Percentiles rank a stretch among this genome's conserved stretches.
Evolutionary conservation across 2,113 vertebrate species (phyloP).

Genomic region (Leiothrix lutea): DNA sequence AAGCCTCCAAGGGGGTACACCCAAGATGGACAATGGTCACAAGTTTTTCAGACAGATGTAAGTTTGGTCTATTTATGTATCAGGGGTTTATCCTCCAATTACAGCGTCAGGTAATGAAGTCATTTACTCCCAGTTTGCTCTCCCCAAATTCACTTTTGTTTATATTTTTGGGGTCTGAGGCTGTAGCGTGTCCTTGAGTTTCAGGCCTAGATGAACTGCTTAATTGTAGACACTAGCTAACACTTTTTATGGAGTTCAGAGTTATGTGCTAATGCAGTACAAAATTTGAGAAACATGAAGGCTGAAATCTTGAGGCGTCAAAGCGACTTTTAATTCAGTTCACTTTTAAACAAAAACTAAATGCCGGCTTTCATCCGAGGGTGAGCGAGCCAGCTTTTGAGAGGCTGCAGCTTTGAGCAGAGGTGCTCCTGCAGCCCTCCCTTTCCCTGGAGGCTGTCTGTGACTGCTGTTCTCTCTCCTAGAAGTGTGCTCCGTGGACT

Average conservation of each 20-base stretch:
- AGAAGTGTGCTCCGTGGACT: constrained; percentile 99
- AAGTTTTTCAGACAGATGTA: not conserved
- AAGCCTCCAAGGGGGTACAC: fast-evolving
- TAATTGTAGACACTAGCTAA: not conserved
- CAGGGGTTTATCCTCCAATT: not conserved
- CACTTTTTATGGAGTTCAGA: not conserved
- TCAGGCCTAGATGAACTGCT: not conserved
- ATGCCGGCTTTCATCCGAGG: too few species aligned
- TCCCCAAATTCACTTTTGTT: not conserved
- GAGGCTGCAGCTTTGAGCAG: fast-evolving
- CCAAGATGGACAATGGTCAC: fast-evolving
- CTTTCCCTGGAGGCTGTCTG: not conserved
- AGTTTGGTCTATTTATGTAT: not conserved
- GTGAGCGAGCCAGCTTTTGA: not conserved
- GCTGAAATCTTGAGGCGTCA: not conserved
- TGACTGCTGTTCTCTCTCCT: not conserved
- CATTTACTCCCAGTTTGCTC: not conserved
- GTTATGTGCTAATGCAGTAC: not conserved
- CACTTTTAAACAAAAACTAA: too few species aligned
- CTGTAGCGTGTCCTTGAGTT: too few species aligned
- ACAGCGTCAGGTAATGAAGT: not conserved
- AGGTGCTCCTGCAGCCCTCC: fast-evolving
- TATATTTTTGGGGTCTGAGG: not conserved
- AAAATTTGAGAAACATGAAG: not conserved
- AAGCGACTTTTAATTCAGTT: too few species aligned